Conservation (phyloP, 23 tunicate species). For the Trididemnum clinides region DNA sequence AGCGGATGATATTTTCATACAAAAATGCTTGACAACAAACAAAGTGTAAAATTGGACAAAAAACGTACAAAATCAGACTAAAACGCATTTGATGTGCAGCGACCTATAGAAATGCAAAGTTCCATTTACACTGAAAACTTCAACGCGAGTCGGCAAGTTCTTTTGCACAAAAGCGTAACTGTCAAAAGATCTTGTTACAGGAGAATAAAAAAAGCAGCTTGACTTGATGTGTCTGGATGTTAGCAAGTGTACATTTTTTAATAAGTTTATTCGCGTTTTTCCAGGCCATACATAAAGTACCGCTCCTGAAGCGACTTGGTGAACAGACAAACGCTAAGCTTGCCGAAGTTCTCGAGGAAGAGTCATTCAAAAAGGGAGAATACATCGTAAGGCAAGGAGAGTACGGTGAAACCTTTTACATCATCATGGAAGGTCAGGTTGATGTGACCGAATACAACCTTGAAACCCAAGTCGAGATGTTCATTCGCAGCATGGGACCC, state of each 20-base stretch:
- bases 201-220: no score
- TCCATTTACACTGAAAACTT: no score
- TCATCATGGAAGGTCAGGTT: conserved; percentile 86
- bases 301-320: conserved; percentile 48
- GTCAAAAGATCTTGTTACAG: no score
- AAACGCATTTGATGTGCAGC: no score
- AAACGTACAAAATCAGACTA: no score
- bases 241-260: background rate
- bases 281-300: conserved; percentile 65
- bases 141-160: no score
- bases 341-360: conserved; percentile 88
- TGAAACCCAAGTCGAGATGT: conserved; percentile 46
- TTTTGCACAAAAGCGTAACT: no score
- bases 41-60: no score
- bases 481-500: conserved; percentile 43
- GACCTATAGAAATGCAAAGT: no score
- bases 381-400: conserved; percentile 89
- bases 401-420: conserved; percentile 89
- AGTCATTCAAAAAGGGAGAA: conserved; percentile 64
- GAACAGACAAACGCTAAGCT: conserved; percentile 66
- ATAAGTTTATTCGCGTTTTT: background rate
- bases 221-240: no score
- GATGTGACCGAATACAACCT: conserved; percentile 60
- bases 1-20: no score
- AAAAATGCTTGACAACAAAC: no score